These are phyloP conservation scores for Macrophya alboannulata DNA, from an alignment of 2,888 invertebrate species.

Conservation along the genomic window DNA sequence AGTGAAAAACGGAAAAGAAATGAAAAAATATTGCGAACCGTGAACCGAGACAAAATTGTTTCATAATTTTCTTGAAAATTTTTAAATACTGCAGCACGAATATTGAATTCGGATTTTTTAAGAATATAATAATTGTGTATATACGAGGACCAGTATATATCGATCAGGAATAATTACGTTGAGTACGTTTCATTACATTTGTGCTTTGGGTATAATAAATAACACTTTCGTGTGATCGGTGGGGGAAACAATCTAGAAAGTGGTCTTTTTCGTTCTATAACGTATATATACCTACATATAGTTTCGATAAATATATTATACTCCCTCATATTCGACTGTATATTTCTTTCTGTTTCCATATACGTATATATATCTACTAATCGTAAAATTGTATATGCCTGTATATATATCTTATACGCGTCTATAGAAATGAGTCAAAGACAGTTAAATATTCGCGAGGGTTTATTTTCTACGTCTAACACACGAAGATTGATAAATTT, in stretches of 20 bases:
- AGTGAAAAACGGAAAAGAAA: too few relatives aligned
- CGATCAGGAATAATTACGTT: slow-evolving; percentile 17
- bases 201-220: slow-evolving; percentile 33
- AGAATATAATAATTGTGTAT: neutral
- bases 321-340: neutral
- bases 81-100: neutral
- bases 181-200: slow-evolving; percentile 37
- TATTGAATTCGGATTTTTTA: neutral
- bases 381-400: neutral
- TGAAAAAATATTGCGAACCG: too few relatives aligned
- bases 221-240: slow-evolving; percentile 34
- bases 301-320: slow-evolving; percentile 11
- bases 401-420: too few relatives aligned
- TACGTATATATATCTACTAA: neutral
- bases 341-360: neutral
- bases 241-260: slow-evolving; percentile 26
- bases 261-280: slow-evolving; percentile 2
- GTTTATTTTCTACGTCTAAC: neutral
- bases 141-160: neutral
- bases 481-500: neutral
- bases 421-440: neutral
- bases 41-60: too few relatives aligned
- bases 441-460: neutral
- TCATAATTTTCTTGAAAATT: neutral
- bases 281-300: neutral